Base-by-base conservation (phyloP, 2,888 invertebrate genomes). In the Allygus modestus region DNA sequence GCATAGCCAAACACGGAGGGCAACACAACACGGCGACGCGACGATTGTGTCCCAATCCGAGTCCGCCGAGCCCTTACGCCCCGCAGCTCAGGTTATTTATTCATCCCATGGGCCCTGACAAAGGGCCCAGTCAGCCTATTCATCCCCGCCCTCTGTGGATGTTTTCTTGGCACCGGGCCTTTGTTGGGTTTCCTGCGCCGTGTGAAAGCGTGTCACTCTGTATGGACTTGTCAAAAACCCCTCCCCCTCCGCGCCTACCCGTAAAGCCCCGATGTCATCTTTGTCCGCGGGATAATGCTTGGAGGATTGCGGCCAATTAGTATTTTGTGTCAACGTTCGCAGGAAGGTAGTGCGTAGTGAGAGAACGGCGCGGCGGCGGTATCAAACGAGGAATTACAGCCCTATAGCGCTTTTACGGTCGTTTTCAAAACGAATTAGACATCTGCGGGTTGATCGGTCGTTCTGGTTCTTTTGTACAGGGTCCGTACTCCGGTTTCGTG, bases 251-350 rank as follows among this genome's bases (percentile, higher is more conserved):
- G 7, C 23, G 4, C 46, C 1, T 7, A 7, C 46, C 1, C 1
- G 46, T 46, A 46, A 46, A 69, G 69, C 69, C 73, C 73, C 46
- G 37, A 51, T 37, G 20, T 58, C 79, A 58, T 58, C 54, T 37
- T 79, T 79, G 79, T 79, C 79, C 79, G 7, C 20, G 7, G 58
- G 26, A 58, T 51, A 79, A 54, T 54, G 37, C 58, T 0, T 4
- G 77, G 51, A 79, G 79, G 54, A 79, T 79, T 58, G 79, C 33
- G n/a, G 79, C 79, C 79, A 79, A 79, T 79, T 79, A 33, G 58
- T 58, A 58, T 79, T 79, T 79, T 77, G 77, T 77, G 77, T 77
- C 77, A 77, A 77, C 77, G 73, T 73, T 73, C 77, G 33, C 46
- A 28, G 54, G 23, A 41, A 23, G 31, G 43, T 43, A 41, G 28